phyloP scores from a whole-genome alignment of 2,888 invertebrate species.

The Lamellibrachia satsuma region DNA sequence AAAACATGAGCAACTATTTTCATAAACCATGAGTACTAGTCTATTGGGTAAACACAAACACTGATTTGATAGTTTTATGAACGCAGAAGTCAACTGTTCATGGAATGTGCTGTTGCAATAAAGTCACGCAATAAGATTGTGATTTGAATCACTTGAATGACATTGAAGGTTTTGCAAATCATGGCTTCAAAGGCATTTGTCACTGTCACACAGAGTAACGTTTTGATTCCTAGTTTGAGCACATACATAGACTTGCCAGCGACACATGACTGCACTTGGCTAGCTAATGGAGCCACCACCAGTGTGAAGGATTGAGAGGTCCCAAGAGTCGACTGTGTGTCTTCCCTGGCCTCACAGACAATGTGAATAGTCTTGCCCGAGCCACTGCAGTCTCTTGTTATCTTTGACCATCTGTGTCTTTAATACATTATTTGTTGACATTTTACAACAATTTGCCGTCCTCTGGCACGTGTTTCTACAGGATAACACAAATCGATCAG shows the following conservation, averaged over 20 bases:
- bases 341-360: not conserved
- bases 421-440: constrained; percentile 6
- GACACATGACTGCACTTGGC: not conserved
- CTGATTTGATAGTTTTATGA: not conserved
- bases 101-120: not conserved
- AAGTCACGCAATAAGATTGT: not conserved
- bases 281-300: not conserved
- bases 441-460: not conserved
- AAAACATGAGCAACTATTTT: not conserved
- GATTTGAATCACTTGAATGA: constrained; percentile 10
- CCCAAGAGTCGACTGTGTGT: not conserved
- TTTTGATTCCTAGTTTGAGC: not conserved
- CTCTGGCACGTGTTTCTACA: not conserved
- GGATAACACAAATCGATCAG: constrained; percentile 3
- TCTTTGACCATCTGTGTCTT: constrained; percentile 14
- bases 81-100: not conserved
- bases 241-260: not conserved
- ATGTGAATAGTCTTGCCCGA: too few species aligned
- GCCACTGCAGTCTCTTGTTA: not conserved
- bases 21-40: not conserved
- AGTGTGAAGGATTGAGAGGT: not conserved
- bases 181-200: not conserved
- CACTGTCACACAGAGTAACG: not conserved
- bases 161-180: not conserved
- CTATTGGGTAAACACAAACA: not conserved